Evolutionary conservation across 1,140 invertebrate species (phyloP), one percentile per base, ranked within the genome.

Genomic region (Temnothorax nylanderi): DNA sequence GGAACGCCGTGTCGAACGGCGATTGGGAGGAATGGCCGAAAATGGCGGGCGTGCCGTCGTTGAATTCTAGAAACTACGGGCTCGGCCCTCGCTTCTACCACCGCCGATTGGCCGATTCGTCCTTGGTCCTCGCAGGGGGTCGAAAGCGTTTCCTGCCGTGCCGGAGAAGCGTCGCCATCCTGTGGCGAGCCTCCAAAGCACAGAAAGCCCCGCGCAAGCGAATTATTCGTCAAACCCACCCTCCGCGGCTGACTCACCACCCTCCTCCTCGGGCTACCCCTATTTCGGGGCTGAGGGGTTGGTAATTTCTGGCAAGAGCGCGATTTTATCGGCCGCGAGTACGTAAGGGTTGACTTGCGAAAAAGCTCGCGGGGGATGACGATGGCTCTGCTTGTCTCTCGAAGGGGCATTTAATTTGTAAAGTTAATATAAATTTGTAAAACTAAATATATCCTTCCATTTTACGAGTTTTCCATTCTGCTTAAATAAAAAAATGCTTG

Each of bases 251-350:
- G 32, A 49, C 16, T 26, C 75, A 21, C n/a, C 77, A 18, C 54
- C 64, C 41, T 71, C 21, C 11, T 41, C 64, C 21, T 69, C 41
- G 21, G 8, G 78, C 86, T 86, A 80, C 72, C 86, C 78, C 34
- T 60, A 72, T 67, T 18, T 89, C 67, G 58, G 87, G 78, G 84
- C 81, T 44, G 76, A 91, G 84, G 90, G 88, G 88, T 87, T 92
- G 91, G 90, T 88, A 90, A 93, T 92, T 74, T 91, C 88, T 76
- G 84, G 78, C 82, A 85, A 44, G 87, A 49, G 41, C 87, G 93
- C 92, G 93, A 95, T 94, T 92, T 94, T 95, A 94, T 94, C 94
- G 94, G 94, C 94, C 32, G 94, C 76, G 88, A 51, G 51, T 75
- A 44, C 47, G 71, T 41, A 21, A 13, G 56, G 8, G 67, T 11